Evolutionary conservation across 2,888 invertebrate species (phyloP).

Genomic region (Tuberolachnus salignus): DNA sequence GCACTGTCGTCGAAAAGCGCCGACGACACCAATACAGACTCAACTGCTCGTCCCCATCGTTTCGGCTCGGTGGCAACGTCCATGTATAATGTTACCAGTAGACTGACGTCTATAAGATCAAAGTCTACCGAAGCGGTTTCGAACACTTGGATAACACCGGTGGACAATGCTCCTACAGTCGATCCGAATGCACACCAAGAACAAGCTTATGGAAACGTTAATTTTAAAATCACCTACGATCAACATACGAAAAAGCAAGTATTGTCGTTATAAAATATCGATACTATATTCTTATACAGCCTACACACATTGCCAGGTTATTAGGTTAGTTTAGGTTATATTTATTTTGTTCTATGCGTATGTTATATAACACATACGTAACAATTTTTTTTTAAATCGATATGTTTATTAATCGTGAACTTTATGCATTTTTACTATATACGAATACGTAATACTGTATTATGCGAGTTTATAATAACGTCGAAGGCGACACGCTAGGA

Average conservation of each 20-base stretch:
- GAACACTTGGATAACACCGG: slow-evolving; percentile 58
- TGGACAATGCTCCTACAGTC: slow-evolving; percentile 49
- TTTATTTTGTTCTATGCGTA: neutral
- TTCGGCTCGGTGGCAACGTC: slow-evolving; percentile 51
- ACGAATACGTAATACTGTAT: no score
- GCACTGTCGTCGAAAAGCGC: slow-evolving; percentile 36
- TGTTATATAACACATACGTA: no score
- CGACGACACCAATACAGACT: neutral
- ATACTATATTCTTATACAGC: neutral
- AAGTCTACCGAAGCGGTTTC: slow-evolving; percentile 58
- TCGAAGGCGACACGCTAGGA: neutral
- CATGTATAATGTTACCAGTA: slow-evolving; percentile 48
- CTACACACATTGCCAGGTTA: neutral
- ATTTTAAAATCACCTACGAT: slow-evolving; percentile 57
- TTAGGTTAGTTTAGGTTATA: no score
- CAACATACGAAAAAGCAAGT: slow-evolving; percentile 57
- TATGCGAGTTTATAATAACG: neutral
- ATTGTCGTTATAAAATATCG: neutral
- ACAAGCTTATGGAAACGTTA: slow-evolving; percentile 58
- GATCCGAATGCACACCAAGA: slow-evolving; percentile 57
- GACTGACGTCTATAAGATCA: slow-evolving; percentile 52
- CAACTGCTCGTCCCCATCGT: slow-evolving; percentile 31
- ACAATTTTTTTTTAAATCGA: neutral
- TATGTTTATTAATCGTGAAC: neutral
- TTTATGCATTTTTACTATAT: no score